Evolutionary conservation across 1,140 invertebrate genomes (phyloP), one percentile per base, ranked within the genome.

Genomic region (Anoplophora glabripennis): DNA sequence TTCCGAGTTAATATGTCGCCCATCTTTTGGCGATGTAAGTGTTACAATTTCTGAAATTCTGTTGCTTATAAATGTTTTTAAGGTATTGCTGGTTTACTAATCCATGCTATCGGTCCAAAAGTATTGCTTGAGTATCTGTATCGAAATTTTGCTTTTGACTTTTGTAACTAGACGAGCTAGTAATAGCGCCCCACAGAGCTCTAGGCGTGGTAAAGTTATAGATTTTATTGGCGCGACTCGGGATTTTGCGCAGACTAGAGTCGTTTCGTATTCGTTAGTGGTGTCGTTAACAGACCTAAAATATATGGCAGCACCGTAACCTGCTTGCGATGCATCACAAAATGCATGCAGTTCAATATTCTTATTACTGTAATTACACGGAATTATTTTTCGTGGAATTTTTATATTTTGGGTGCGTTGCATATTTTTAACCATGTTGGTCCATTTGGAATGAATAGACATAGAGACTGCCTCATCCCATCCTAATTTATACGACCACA

Each of bases 31-130:
- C 15, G 3, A 21, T 11, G 73, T 74, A 12, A 63, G 38, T 28
- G 72, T 63, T 46, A 72, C 71, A 35, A 76, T 75, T 69, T 72
- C 66, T 41, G 62, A 17, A 7, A 77, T 66, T 14, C 76, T 52
- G 58, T 76, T 72, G 7, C 70, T 63, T 9, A 77, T 66, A 56
- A 76, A 77, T 0, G 63, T 63, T 54, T 72, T 69, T 15, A 73
- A 60, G 10, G 47, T 52, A 10, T 33, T 45, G 70, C 53, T n/a
- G 66, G 48, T 10, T 54, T 65, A 1, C 51, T 55, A 36, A 75
- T 45, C 54, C 64, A 64, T 12, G 61, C 61, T 15, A 79, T 80
- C 75, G 1, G 68, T 70, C 74, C 76, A 79, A 61, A 72, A 72
- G 42, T 36, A 57, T 8, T 41, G 15, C n/a, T 70, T 49, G 1